These are phyloP conservation scores for Chaetorhynchus papuensis DNA, from an alignment of 2,113 vertebrate genomes.

Conservation along the genomic window DNA sequence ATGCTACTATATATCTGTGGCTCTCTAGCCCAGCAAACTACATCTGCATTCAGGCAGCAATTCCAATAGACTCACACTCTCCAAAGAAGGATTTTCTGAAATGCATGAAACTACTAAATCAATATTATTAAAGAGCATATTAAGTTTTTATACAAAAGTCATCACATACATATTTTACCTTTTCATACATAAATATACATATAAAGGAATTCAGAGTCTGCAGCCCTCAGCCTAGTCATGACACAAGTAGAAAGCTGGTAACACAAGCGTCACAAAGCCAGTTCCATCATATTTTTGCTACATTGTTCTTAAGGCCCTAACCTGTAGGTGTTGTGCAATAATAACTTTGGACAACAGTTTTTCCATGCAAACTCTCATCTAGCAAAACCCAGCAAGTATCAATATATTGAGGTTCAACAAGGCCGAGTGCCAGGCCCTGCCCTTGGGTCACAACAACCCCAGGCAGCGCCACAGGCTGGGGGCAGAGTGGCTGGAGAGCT, in stretches of 20 bases:
- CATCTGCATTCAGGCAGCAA: constrained; percentile 22
- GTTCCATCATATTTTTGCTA: not conserved
- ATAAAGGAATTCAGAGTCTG: not conserved
- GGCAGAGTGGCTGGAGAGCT: not conserved
- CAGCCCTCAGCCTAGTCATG: not conserved
- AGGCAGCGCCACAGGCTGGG: not conserved
- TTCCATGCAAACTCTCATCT: not conserved
- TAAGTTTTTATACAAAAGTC: not conserved
- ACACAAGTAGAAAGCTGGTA: not conserved
- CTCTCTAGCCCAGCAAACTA: constrained; percentile 38
- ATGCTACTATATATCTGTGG: constrained; percentile 26
- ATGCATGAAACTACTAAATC: constrained; percentile 38
- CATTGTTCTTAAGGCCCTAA: not conserved
- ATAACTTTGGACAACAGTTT: not conserved
- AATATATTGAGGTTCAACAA: not conserved
- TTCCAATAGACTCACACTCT: not conserved
- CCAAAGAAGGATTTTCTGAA: constrained; percentile 20
- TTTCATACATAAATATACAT: not conserved
- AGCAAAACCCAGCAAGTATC: not conserved
- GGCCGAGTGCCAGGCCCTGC: not conserved
- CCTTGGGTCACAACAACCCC: not conserved
- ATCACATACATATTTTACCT: not conserved
- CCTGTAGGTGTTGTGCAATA: not conserved
- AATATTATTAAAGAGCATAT: not conserved
- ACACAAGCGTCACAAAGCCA: not conserved